Percentiles rank a stretch among this genome's conserved stretches.
These are phyloP conservation scores for Helarctos malayanus DNA, from an alignment of 2,797 vertebrate genomes.

Conservation along the genomic window DNA sequence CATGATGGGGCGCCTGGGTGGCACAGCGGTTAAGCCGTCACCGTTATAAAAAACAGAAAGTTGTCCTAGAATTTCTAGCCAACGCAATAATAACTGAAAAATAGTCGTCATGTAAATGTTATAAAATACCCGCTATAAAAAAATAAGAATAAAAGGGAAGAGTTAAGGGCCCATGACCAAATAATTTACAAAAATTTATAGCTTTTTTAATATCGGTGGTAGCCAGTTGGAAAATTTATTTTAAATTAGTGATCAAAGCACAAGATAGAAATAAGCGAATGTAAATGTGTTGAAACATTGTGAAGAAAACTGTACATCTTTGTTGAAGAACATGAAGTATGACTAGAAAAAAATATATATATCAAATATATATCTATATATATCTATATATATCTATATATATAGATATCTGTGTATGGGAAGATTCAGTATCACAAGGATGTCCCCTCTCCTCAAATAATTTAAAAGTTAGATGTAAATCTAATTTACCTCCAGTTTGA, in stretches of 20 bases:
- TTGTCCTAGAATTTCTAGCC: not conserved
- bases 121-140: conserved; percentile 20
- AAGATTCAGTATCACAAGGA: not conserved
- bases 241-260: conserved; percentile 67
- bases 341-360: not conserved
- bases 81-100: conserved; percentile 55
- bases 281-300: conserved; percentile 62
- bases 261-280: conserved; percentile 68
- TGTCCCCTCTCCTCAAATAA: not conserved
- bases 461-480: conserved; percentile 52
- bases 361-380: too few species aligned
- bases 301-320: conserved; percentile 50
- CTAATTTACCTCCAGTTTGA: conserved; percentile 28
- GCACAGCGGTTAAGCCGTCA: not conserved
- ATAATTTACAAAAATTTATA: conserved; percentile 67
- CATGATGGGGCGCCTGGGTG: too few species aligned
- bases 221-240: conserved; percentile 63
- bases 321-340: not conserved
- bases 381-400: too few species aligned
- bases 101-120: not conserved
- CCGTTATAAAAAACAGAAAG: not conserved
- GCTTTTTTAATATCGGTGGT: conserved; percentile 60
- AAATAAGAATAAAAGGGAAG: conserved; percentile 51
- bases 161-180: conserved; percentile 14
- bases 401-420: not conserved